Evolutionary conservation across 2,797 vertebrate genomes (phyloP).

Genomic region (Rhincodon typus): DNA sequence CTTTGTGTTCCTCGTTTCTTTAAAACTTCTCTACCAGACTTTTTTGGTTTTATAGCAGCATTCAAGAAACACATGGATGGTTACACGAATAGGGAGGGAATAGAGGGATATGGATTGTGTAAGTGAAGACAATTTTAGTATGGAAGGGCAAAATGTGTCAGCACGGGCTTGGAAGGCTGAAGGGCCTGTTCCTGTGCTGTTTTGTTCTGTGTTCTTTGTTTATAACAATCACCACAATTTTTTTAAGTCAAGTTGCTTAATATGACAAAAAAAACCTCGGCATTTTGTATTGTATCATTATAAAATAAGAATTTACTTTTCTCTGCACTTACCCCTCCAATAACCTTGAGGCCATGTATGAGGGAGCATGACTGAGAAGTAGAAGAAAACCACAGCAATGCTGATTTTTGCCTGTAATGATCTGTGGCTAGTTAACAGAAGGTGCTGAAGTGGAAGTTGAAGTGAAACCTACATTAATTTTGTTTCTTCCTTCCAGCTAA

Average conservation of each 20-base stretch:
- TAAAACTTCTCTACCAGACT: background rate
- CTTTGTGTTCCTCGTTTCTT: background rate
- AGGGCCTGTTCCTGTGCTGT: too few species aligned
- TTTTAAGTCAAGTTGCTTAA: background rate
- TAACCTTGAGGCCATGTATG: background rate
- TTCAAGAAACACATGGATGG: too few species aligned
- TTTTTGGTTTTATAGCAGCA: background rate
- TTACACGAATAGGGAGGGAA: too few species aligned
- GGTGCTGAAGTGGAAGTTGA: conserved; percentile 10
- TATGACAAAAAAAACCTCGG: background rate
- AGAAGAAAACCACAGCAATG: background rate
- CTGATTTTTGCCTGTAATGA: background rate
- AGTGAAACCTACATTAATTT: conserved; percentile 1
- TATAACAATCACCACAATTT: background rate
- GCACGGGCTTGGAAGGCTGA: too few species aligned
- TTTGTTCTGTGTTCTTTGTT: too few species aligned
- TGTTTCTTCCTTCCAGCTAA: background rate
- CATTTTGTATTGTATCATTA: background rate
- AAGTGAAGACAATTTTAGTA: too few species aligned
- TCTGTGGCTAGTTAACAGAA: background rate
- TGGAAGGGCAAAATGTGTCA: too few species aligned
- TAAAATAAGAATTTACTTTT: background rate
- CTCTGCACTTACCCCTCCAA: background rate
- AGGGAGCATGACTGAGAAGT: background rate
- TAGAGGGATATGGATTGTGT: too few species aligned